Percentiles rank a stretch among this genome's conserved stretches.
Evolutionary conservation across 2,797 vertebrate genomes (phyloP).

Genomic region (Xenopus petersii): DNA sequence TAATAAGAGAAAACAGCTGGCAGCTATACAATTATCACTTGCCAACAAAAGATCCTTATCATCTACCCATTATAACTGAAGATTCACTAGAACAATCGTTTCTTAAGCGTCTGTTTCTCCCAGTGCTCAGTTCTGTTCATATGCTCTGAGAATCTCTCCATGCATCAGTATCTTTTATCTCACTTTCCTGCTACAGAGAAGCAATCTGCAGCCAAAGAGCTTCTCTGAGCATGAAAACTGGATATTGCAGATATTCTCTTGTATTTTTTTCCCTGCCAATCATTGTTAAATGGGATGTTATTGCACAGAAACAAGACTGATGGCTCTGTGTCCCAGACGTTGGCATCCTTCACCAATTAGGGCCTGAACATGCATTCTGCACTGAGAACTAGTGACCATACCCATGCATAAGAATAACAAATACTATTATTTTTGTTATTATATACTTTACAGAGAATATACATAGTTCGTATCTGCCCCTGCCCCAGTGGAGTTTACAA

Average conservation of each 20-base stretch:
- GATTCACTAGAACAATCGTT: constrained; percentile 33
- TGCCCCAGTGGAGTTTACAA: too few species aligned
- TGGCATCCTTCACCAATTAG: too few species aligned
- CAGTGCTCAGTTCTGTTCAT: constrained; percentile 29
- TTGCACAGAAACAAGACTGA: too few species aligned
- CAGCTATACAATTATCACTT: constrained; percentile 47
- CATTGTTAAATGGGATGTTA: too few species aligned
- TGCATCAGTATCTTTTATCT: constrained; percentile 4
- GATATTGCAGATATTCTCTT: not conserved
- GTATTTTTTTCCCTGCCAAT: not conserved
- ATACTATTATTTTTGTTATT: too few species aligned
- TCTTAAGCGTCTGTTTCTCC: constrained; percentile 24
- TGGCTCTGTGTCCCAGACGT: too few species aligned
- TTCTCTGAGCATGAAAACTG: not conserved
- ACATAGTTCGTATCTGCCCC: too few species aligned
- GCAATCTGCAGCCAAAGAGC: not conserved
- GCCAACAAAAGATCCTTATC: constrained; percentile 46
- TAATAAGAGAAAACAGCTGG: constrained; percentile 50
- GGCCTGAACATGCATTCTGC: too few species aligned
- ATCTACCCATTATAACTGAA: constrained; percentile 44
- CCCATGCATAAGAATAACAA: too few species aligned
- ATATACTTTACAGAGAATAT: too few species aligned
- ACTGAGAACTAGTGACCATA: too few species aligned
- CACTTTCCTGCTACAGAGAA: not conserved
- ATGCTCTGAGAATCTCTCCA: constrained; percentile 14